Percentiles rank a stretch among this genome's conserved stretches.
These are phyloP conservation scores for Harmothoe impar DNA, from an alignment of 2,888 invertebrate genomes.

Conservation along the genomic window DNA sequence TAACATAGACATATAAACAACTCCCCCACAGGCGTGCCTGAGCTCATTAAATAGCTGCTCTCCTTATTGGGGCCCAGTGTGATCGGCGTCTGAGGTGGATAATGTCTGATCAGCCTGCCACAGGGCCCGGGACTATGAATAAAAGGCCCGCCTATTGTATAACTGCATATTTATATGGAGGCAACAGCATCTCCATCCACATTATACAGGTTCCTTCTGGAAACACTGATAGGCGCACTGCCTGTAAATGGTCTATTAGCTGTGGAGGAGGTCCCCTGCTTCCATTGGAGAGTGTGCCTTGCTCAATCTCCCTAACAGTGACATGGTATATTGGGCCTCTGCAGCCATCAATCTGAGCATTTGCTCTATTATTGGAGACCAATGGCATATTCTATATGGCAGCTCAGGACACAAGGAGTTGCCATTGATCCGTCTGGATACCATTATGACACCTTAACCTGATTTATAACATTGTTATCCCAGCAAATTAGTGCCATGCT, in stretches of 20 bases:
- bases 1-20: neutral
- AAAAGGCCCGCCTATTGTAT: neutral
- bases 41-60: neutral
- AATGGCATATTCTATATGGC: no score
- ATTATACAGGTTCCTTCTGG: slow-evolving; percentile 29
- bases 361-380: no score
- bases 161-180: slow-evolving; percentile 23
- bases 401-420: no score
- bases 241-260: slow-evolving; percentile 22
- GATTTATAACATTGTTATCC: no score
- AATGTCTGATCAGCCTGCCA: slow-evolving; percentile 22
- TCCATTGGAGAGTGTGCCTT: no score
- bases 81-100: neutral
- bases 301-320: no score
- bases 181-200: neutral
- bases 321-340: no score
- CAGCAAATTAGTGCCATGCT: no score
- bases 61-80: neutral
- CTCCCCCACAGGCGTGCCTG: neutral
- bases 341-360: no score
- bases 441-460: no score
- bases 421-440: no score
- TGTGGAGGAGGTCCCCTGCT: neutral
- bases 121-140: neutral
- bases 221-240: neutral